Percentiles rank a stretch among this genome's conserved stretches.
phyloP scores from a whole-genome alignment of 2,888 invertebrate genomes.

The Altica lythri region DNA sequence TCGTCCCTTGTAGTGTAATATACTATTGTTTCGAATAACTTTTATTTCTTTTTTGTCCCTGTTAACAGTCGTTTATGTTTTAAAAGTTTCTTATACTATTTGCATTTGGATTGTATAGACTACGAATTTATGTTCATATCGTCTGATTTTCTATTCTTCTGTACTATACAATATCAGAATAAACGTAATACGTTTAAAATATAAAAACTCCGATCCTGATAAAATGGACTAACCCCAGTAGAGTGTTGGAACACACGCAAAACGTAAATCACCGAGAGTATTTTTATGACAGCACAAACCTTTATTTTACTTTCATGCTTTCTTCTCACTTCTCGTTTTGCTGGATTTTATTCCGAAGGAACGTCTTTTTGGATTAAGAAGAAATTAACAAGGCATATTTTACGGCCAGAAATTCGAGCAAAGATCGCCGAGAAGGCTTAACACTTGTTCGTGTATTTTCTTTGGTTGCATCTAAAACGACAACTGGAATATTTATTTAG shows the following conservation, averaged over 20 bases:
- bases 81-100: too few relatives aligned
- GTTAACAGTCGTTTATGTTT: too few relatives aligned
- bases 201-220: not conserved
- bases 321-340: conserved; percentile 5
- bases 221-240: not conserved
- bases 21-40: too few relatives aligned
- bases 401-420: not conserved
- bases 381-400: conserved; percentile 13
- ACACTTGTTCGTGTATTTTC: not conserved
- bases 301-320: conserved; percentile 21
- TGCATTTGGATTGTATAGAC: too few relatives aligned
- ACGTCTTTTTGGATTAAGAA: conserved; percentile 5
- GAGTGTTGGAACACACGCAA: conserved; percentile 22
- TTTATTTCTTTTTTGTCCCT: too few relatives aligned
- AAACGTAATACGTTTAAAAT: not conserved
- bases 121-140: too few relatives aligned
- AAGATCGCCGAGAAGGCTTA: not conserved
- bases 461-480: too few relatives aligned
- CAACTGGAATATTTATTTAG: too few relatives aligned
- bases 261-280: conserved; percentile 18
- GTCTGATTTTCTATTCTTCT: too few relatives aligned
- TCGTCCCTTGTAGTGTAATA: too few relatives aligned
- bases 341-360: not conserved
- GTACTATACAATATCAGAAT: not conserved
- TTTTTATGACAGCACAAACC: conserved; percentile 17